Conservation (phyloP, 2,888 invertebrate genomes). For the Nysson spinosus region DNA sequence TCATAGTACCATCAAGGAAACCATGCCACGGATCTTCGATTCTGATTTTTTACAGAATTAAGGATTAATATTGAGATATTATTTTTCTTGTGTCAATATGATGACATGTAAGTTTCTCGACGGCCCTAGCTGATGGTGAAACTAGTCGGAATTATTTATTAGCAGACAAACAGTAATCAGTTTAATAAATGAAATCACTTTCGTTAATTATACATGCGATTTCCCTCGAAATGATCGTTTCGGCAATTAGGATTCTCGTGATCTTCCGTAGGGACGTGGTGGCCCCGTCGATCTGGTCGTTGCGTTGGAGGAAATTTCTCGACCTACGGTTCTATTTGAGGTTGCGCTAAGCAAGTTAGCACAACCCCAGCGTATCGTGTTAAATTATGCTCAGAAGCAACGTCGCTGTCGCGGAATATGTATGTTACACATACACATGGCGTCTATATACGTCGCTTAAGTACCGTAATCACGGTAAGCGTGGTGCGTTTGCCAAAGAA, state of each 20-base stretch:
- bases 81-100: no score
- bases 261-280: conserved; percentile 43
- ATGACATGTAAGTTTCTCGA: no score
- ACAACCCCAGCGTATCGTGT: conserved; percentile 77
- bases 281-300: conserved; percentile 62
- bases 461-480: conserved; percentile 65
- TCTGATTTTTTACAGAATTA: no score
- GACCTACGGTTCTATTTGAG: conserved; percentile 74
- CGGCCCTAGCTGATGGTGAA: no score
- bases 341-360: conserved; percentile 77
- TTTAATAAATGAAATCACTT: conserved; percentile 41
- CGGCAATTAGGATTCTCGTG: conserved; percentile 62
- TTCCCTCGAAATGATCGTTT: conserved; percentile 54
- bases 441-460: conserved; percentile 41
- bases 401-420: conserved; percentile 54
- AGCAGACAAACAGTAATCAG: neutral
- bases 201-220: conserved; percentile 52
- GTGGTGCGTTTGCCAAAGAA: conserved; percentile 41
- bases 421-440: conserved; percentile 32
- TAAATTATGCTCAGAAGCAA: conserved; percentile 77
- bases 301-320: conserved; percentile 76
- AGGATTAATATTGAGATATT: no score
- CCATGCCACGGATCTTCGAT: no score
- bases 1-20: no score
- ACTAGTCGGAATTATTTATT: no score